These are phyloP conservation scores for Dendrocopos noguchii DNA, from an alignment of 2,113 vertebrate genomes.

Conservation along the genomic window DNA sequence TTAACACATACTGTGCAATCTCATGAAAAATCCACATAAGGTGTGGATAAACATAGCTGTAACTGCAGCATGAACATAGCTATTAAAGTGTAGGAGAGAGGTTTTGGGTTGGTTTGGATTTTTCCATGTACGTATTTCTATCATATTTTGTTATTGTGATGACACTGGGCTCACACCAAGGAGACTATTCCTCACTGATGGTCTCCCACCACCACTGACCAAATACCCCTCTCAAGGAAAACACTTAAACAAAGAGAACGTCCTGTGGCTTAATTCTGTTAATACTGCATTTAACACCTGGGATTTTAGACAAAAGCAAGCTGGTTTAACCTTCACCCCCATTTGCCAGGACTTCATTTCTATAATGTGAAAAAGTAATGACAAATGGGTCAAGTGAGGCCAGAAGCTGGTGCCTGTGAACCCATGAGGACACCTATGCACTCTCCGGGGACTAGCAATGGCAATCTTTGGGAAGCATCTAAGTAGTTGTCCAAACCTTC, in stretches of 20 bases:
- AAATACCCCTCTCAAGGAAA: background rate
- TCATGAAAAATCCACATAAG: background rate
- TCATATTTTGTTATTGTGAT: background rate
- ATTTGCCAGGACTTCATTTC: background rate
- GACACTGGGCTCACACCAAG: background rate
- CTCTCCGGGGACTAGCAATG: background rate
- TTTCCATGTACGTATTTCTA: background rate
- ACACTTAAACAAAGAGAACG: accelerated
- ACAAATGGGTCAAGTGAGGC: background rate
- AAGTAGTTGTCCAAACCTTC: background rate
- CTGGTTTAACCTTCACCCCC: background rate
- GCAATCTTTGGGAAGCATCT: background rate
- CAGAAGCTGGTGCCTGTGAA: background rate
- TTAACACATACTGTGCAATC: background rate
- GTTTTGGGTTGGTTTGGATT: background rate
- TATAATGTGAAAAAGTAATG: background rate
- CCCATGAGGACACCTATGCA: accelerated
- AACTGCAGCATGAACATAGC: background rate
- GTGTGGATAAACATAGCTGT: background rate
- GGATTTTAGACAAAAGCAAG: background rate
- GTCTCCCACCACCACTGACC: background rate
- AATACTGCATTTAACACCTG: background rate
- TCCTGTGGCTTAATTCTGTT: background rate
- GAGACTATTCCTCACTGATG: background rate
- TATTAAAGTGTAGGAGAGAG: background rate